phyloP scores from a whole-genome alignment of 2,888 invertebrate species.

The Zygothrica quintamaculata region DNA sequence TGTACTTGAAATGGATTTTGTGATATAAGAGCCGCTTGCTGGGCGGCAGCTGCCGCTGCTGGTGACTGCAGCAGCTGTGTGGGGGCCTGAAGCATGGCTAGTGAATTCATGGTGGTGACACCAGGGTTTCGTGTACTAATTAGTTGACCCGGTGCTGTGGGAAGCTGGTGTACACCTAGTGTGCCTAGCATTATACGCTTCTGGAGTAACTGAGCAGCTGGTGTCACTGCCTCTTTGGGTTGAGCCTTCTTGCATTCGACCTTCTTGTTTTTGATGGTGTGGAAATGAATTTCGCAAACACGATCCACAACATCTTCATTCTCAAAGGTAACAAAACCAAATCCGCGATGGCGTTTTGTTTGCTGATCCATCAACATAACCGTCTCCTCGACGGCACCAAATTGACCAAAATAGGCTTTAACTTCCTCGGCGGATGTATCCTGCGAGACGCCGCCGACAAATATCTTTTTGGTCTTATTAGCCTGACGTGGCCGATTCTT shows the following conservation, averaged over 20 bases:
- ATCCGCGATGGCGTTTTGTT: conserved; percentile 95
- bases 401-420: conserved; percentile 94
- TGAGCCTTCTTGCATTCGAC: conserved; percentile 96
- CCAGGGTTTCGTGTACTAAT: conserved; percentile 84
- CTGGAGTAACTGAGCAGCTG: conserved; percentile 88
- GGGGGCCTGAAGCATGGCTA: conserved; percentile 86
- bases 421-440: conserved; percentile 96
- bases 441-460: conserved; percentile 96
- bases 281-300: conserved; percentile 97
- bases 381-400: conserved; percentile 95
- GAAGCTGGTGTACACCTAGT: conserved; percentile 88
- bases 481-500: conserved; percentile 94
- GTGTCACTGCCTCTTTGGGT: conserved; percentile 94
- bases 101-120: conserved; percentile 86
- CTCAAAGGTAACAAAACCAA: conserved; percentile 96
- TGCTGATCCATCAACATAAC: conserved; percentile 98
- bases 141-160: conserved; percentile 86
- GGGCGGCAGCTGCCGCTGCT: conserved; percentile 83
- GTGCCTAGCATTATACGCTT: conserved; percentile 90
- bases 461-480: conserved; percentile 95
- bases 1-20: conserved; percentile 86
- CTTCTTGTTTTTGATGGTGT: conserved; percentile 96
- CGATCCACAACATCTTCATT: conserved; percentile 95
- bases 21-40: conserved; percentile 85
- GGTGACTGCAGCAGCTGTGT: conserved; percentile 82